These are phyloP conservation scores for Mus spicilegus DNA, from an alignment of 2,113 vertebrate species.

Conservation along the genomic window DNA sequence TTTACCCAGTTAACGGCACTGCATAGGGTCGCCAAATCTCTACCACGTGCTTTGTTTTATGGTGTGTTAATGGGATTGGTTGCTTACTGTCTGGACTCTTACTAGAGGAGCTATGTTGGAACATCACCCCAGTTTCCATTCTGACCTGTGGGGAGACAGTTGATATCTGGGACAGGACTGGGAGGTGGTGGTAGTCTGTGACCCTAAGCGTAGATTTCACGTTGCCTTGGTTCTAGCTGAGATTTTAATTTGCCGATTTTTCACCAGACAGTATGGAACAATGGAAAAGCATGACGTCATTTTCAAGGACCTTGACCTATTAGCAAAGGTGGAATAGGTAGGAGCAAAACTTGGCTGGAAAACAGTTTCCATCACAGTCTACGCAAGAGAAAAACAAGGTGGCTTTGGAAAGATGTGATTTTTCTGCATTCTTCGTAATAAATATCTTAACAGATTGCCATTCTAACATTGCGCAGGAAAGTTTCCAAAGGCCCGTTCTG, in stretches of 20 bases:
- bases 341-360: conserved; percentile 34
- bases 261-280: not conserved
- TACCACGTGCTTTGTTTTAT: not conserved
- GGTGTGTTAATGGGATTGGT: not conserved
- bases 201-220: conserved; percentile 4
- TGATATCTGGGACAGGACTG: not conserved
- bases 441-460: conserved; percentile 28
- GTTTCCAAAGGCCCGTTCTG: not conserved
- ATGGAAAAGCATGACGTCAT: conserved; percentile 5
- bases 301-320: conserved; percentile 42
- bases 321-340: not conserved
- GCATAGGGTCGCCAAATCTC: not conserved
- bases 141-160: not conserved
- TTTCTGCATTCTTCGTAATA: conserved; percentile 50
- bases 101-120: not conserved
- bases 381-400: not conserved
- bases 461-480: conserved; percentile 29
- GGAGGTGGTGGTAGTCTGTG: not conserved
- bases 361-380: not conserved
- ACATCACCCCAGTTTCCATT: not conserved
- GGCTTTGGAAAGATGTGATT: conserved; percentile 19
- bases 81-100: not conserved
- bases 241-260: not conserved
- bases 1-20: not conserved
- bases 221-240: conserved; percentile 24